phyloP scores from a whole-genome alignment of 2,113 vertebrate genomes.

The Rhodinocichla rosea region DNA sequence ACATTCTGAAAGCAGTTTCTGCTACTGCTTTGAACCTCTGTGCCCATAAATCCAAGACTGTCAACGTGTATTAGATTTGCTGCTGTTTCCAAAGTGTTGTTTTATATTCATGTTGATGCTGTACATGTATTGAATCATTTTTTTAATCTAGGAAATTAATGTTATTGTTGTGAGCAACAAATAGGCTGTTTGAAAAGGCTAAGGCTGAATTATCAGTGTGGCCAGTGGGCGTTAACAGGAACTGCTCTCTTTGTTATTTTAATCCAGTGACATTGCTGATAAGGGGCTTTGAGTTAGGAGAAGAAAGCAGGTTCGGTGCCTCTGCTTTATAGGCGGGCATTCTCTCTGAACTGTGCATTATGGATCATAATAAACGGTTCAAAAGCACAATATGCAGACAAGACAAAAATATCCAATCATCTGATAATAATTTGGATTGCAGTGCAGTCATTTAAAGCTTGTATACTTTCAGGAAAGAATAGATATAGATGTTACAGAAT shows the following conservation, averaged over 20 bases:
- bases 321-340: not conserved
- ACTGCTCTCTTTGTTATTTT: constrained; percentile 11
- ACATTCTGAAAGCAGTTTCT: not conserved
- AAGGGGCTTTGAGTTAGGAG: not conserved
- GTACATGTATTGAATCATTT: not conserved
- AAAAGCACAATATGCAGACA: not conserved
- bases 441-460: not conserved
- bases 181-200: not conserved
- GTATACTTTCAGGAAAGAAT: not conserved
- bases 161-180: not conserved
- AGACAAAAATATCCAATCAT: not conserved
- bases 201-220: not conserved
- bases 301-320: not conserved
- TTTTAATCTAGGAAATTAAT: not conserved
- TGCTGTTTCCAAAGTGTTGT: not conserved
- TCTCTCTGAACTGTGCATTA: not conserved
- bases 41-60: not conserved
- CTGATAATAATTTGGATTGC: not conserved
- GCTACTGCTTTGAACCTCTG: not conserved
- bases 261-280: constrained; percentile 1
- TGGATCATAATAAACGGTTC: not conserved
- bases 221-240: not conserved
- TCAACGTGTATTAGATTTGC: not conserved
- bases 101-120: not conserved
- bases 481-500: not conserved